These are phyloP conservation scores for Altica lythri DNA, from an alignment of 2,888 invertebrate genomes.

Conservation along the genomic window DNA sequence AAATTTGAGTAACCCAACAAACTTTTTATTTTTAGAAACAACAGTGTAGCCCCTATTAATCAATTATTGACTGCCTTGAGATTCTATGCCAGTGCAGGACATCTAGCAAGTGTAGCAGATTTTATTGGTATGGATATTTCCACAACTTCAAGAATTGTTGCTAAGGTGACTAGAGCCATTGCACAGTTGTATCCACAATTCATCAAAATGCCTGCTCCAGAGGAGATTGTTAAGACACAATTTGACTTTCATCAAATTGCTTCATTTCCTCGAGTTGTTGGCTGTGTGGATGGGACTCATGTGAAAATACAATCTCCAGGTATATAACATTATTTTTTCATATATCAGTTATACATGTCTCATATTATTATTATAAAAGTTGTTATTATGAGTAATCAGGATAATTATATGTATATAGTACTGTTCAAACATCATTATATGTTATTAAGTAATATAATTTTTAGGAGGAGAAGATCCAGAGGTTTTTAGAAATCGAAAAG, in stretches of 20 bases:
- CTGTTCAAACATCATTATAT: background rate
- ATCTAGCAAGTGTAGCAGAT: background rate
- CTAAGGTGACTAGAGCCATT: background rate
- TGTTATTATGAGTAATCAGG: background rate
- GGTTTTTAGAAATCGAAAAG: conserved; percentile 41
- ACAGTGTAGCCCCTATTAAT: background rate
- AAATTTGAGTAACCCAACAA: too few relatives aligned
- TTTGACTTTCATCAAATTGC: background rate
- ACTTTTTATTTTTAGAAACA: background rate
- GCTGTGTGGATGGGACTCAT: conserved; percentile 36
- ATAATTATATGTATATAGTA: background rate
- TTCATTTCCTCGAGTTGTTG: background rate
- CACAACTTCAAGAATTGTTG: background rate
- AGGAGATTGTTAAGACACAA: conserved; percentile 3
- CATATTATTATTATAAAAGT: too few relatives aligned
- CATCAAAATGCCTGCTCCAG: conserved; percentile 13
- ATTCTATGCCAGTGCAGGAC: background rate
- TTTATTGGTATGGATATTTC: background rate
- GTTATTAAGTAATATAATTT: background rate
- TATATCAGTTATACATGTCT: background rate
- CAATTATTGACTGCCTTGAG: background rate
- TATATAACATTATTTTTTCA: background rate
- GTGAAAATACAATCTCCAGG: conserved; percentile 42
- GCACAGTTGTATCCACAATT: background rate
- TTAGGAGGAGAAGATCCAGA: conserved; percentile 40